A percentile compares a stretch with the other conserved stretches of the same genome.
These are phyloP conservation scores for Acrobasis consociella DNA, from an alignment of 2,888 invertebrate species.

Conservation along the genomic window DNA sequence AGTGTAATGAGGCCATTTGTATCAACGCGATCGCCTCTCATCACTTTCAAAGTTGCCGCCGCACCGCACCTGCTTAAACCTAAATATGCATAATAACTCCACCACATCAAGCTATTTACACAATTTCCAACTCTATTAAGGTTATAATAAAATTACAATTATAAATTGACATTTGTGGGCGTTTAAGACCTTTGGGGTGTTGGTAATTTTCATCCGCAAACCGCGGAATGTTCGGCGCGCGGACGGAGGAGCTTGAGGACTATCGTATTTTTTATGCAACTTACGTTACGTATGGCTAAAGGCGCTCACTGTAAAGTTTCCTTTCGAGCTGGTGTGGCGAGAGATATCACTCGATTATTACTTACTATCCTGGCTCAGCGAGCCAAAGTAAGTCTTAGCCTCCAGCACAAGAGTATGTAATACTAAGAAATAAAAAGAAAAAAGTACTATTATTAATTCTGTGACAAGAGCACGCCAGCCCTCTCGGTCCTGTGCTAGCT, in stretches of 20 bases:
- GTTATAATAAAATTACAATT: conserved; percentile 35
- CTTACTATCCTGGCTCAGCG: too few relatives aligned
- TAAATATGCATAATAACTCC: conserved; percentile 62
- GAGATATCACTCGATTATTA: too few relatives aligned
- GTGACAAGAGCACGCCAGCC: too few relatives aligned
- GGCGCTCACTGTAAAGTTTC: conserved; percentile 3
- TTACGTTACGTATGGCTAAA: conserved; percentile 28
- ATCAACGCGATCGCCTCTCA: conserved; percentile 64
- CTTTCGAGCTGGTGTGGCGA: neutral
- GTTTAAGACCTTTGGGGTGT: conserved; percentile 39
- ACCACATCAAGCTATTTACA: conserved; percentile 27
- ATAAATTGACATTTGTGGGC: neutral
- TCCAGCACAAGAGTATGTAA: too few relatives aligned
- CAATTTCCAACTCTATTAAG: conserved; percentile 30
- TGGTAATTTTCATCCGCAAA: conserved; percentile 63
- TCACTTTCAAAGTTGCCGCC: conserved; percentile 68
- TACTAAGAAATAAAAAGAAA: too few relatives aligned
- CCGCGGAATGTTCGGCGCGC: conserved; percentile 66
- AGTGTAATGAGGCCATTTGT: conserved; percentile 69
- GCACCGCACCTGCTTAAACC: conserved; percentile 71
- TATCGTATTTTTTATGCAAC: conserved; percentile 29
- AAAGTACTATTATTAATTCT: too few relatives aligned
- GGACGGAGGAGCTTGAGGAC: conserved; percentile 32
- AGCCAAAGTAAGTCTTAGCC: too few relatives aligned
- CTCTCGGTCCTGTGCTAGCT: too few relatives aligned